phyloP scores from a whole-genome alignment of 2,888 invertebrate species.

The Drosophila paranaensis region DNA sequence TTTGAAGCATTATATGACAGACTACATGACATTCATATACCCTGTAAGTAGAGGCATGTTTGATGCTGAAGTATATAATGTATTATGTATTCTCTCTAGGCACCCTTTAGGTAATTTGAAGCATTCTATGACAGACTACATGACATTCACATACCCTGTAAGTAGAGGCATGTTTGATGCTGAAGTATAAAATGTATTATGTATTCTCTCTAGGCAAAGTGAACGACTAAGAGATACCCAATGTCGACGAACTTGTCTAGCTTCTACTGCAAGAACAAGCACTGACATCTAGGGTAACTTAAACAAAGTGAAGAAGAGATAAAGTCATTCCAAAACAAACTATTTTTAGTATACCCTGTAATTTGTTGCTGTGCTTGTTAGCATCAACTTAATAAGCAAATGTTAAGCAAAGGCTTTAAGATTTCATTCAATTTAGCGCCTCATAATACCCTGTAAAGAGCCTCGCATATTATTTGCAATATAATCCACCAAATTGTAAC shows the following conservation, averaged over 20 bases:
- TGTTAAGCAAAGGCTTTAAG: neutral
- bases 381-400: too few relatives aligned
- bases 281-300: too few relatives aligned
- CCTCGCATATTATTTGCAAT: neutral
- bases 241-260: neutral
- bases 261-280: too few relatives aligned
- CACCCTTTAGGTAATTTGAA: too few relatives aligned
- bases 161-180: neutral
- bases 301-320: neutral
- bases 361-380: too few relatives aligned
- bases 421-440: neutral
- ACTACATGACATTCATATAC: neutral
- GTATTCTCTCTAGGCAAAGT: neutral
- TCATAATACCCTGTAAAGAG: conserved; percentile 1
- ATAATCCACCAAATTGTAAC: conserved; percentile 4
- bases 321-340: neutral
- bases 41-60: neutral
- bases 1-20: too few relatives aligned
- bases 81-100: neutral
- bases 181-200: neutral
- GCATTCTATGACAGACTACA: too few relatives aligned
- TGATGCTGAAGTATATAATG: neutral
- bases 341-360: neutral
- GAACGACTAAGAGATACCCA: neutral
- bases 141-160: neutral